A percentile compares a stretch with the other conserved stretches of the same genome.
Evolutionary conservation across 2,797 vertebrate genomes (phyloP).

Genomic region (Rhinoraja longicauda): DNA sequence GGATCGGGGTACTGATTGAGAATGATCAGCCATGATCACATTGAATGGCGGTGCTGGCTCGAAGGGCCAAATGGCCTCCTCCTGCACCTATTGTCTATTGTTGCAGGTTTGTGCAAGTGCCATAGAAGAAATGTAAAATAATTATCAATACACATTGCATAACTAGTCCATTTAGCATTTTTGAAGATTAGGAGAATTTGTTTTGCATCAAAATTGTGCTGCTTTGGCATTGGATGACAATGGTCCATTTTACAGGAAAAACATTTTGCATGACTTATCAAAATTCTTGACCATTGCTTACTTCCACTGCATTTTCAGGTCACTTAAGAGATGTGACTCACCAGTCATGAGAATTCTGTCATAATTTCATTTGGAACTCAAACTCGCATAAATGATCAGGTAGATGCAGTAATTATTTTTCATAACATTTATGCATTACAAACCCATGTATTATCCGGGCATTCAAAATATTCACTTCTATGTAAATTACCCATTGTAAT

Average conservation of each 20-base stretch:
- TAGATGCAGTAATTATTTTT: not conserved
- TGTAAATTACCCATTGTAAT: not conserved
- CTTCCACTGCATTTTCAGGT: not conserved
- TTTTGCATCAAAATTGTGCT: not conserved
- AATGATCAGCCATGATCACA: too few relatives aligned
- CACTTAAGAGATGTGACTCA: not conserved
- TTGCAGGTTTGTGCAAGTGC: conserved; percentile 7
- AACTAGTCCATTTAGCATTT: conserved; percentile 9
- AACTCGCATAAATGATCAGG: not conserved
- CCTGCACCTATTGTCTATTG: too few relatives aligned
- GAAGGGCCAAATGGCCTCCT: too few relatives aligned
- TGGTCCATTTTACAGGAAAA: conserved; percentile 11
- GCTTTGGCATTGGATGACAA: not conserved
- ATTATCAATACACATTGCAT: not conserved
- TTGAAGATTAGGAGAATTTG: not conserved
- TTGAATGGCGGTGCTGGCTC: too few relatives aligned
- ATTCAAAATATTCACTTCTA: not conserved
- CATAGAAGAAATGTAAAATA: not conserved
- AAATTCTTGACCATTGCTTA: conserved; percentile 20
- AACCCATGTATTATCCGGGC: not conserved
- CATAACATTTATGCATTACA: not conserved
- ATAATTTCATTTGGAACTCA: not conserved
- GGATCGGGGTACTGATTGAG: too few relatives aligned
- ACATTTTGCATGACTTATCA: conserved; percentile 17
- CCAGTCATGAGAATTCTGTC: not conserved